Percentiles rank a stretch among this genome's conserved stretches.
Conservation (phyloP, 2,888 invertebrate species). For the Mythimna pallens region DNA sequence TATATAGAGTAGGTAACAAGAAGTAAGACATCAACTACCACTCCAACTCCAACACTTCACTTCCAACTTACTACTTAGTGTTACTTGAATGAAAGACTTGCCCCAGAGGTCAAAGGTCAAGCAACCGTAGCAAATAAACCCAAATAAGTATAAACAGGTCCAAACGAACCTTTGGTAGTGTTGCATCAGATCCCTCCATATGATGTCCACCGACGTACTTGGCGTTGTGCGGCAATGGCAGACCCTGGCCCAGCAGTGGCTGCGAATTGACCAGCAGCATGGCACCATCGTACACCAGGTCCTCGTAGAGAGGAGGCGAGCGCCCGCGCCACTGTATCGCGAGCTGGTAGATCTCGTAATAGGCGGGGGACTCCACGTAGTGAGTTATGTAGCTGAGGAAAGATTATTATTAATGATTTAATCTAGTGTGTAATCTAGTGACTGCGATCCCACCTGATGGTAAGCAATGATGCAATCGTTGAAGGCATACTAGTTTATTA, state of each 20-base stretch:
- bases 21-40: too few species aligned
- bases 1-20: too few species aligned
- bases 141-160: background rate
- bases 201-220: constrained; percentile 80
- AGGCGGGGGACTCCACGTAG: constrained; percentile 72
- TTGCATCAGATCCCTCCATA: constrained; percentile 60
- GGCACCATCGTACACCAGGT: constrained; percentile 71
- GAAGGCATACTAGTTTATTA: too few species aligned
- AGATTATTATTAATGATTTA: background rate
- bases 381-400: constrained; percentile 70
- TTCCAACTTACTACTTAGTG: too few species aligned
- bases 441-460: too few species aligned
- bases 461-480: too few species aligned
- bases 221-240: constrained; percentile 73
- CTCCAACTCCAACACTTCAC: too few species aligned
- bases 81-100: too few species aligned
- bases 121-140: background rate
- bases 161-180: constrained; percentile 70
- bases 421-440: too few species aligned
- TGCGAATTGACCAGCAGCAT: constrained; percentile 77
- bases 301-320: constrained; percentile 70
- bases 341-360: constrained; percentile 69
- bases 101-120: background rate
- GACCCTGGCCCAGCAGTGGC: constrained; percentile 71
- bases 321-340: constrained; percentile 69